Percentiles rank a stretch among this genome's conserved stretches.
Conservation (phyloP, 2,113 vertebrate genomes). For the Grantiella picta region DNA sequence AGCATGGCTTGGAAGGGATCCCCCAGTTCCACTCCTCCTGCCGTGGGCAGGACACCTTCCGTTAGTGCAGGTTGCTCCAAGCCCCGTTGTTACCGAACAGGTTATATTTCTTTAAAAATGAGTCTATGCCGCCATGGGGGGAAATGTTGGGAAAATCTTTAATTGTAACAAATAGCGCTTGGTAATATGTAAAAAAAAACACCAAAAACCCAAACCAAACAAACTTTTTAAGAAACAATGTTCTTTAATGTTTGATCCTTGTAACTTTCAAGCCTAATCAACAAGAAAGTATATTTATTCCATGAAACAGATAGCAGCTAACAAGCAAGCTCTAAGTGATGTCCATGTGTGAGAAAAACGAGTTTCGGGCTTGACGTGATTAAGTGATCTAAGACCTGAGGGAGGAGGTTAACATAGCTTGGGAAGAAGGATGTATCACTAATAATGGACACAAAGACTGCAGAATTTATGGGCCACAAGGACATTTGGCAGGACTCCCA, state of each 20-base stretch:
- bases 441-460: not conserved
- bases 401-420: not conserved
- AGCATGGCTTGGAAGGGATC: not conserved
- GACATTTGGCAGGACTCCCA: not conserved
- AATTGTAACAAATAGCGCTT: not conserved
- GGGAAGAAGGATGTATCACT: not conserved
- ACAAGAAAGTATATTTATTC: not conserved
- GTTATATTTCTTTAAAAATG: fast-evolving
- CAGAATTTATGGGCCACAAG: not conserved
- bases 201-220: not conserved
- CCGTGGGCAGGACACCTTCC: not conserved
- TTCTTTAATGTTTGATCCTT: not conserved
- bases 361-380: not conserved
- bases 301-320: not conserved
- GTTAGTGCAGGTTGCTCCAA: fast-evolving
- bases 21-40: fast-evolving
- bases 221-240: not conserved
- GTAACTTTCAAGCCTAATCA: not conserved
- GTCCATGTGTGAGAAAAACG: not conserved
- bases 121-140: not conserved
- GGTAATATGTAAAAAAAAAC: not conserved
- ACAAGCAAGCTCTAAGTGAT: not conserved
- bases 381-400: not conserved
- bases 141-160: not conserved
- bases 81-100: fast-evolving